Evolutionary conservation across 2,888 invertebrate species (phyloP).

Genomic region (Torymus auratus): DNA sequence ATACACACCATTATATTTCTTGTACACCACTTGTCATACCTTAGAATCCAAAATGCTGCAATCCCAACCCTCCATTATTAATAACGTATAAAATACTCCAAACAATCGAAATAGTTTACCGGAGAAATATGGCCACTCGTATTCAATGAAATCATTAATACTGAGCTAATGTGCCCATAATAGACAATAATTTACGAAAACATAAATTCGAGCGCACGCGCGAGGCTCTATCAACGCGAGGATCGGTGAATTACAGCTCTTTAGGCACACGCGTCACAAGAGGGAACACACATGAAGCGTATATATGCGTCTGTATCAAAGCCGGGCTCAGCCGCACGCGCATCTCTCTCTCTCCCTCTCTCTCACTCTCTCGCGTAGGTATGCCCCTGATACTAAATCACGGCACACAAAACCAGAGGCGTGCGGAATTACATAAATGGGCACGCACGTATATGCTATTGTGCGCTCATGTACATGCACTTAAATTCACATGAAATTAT

Average conservation of each 20-base stretch:
- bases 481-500: too few species aligned
- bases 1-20: too few species aligned
- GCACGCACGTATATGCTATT: background rate
- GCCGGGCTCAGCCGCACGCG: background rate
- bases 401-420: too few species aligned
- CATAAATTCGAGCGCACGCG: constrained; percentile 24
- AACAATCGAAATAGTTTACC: constrained; percentile 25
- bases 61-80: background rate
- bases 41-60: background rate
- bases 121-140: background rate
- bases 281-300: background rate
- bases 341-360: too few species aligned
- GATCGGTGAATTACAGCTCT: constrained; percentile 15
- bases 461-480: background rate
- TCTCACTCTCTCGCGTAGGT: background rate
- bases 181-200: constrained; percentile 38
- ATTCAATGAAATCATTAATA: constrained; percentile 23
- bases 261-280: constrained; percentile 5
- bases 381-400: constrained; percentile 26
- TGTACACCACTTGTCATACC: too few species aligned
- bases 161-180: constrained; percentile 16
- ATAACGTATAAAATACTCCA: background rate
- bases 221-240: background rate
- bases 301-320: background rate
- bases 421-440: too few species aligned